Evolutionary conservation across 2,888 invertebrate genomes (phyloP), one percentile per base, ranked within the genome.

Genomic region (Synergus gifuensis): DNA sequence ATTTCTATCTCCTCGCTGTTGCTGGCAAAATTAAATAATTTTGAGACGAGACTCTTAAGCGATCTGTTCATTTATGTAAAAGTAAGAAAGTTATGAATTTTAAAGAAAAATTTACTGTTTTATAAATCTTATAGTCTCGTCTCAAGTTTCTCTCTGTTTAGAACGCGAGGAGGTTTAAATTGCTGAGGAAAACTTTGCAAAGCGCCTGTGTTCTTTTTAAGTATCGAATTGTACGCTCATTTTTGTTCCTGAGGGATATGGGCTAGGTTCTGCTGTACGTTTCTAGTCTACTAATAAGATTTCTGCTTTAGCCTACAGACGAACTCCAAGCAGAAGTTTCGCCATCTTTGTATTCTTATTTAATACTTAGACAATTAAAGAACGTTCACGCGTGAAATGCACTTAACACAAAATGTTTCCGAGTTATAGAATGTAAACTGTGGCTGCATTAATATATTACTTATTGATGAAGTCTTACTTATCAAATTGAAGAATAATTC

Each of bases 271-370:
- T 69, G 69, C 69, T 69, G 49, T 28, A 49, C 28, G 69, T 69
- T 69, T 69, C 69, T 69, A 69, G 69, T 69, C 69, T 69, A 49
- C 49, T 69, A 49, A 69, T 69, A 49, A 66, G 66, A 66, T 69
- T 69, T 69, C 49, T 46, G 49, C 69, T 69, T 69, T 49, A 69
- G 69, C 69, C 69, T 69, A 69, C 49, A 69, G 28, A 69, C 46
- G 44, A 69, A 69, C 69, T 69, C 69, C 46, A 69, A 49, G 69
- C 69, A 49, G 69, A 69, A 69, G 69, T 69, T 69, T 69, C 69
- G 69, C 69, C 69, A 69, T 69, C 69, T 69, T 69, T 16, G 69
- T 69, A 69, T 69, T 69, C 49, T 69, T 69, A 69, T 69, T 69
- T 69, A 49, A 69, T 36, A 69, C 46, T 69, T 69, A 69, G 49